Evolutionary conservation across 2,113 vertebrate genomes (phyloP).

Genomic region (Nothobranchius kuhntae): DNA sequence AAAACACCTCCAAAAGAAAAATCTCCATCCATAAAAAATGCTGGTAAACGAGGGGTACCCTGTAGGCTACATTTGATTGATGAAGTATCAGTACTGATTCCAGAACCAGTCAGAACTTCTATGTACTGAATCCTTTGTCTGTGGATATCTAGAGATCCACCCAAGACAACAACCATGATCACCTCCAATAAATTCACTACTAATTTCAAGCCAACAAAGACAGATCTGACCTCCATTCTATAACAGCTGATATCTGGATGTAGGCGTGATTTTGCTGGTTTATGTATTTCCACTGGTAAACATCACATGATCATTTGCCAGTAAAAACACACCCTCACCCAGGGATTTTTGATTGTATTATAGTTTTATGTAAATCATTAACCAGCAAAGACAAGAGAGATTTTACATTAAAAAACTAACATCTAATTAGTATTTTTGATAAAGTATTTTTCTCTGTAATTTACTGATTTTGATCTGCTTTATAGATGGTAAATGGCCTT

Average conservation of each 20-base stretch:
- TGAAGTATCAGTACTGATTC: not conserved
- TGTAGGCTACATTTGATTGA: conserved; percentile 56
- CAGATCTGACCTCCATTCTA: conserved; percentile 8
- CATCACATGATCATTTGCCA: no score
- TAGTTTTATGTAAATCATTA: no score
- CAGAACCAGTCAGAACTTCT: not conserved
- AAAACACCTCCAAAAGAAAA: conserved; percentile 39
- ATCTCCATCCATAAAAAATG: conserved; percentile 65
- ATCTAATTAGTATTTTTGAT: no score
- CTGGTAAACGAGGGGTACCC: conserved; percentile 40
- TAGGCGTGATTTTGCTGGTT: not conserved
- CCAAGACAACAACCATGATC: conserved; percentile 15
- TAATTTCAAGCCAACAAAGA: not conserved
- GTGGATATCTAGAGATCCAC: not conserved
- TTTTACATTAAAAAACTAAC: no score
- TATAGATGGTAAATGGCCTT: no score
- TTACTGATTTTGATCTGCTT: no score
- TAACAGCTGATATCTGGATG: not conserved
- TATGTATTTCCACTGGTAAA: not conserved
- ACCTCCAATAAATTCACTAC: conserved; percentile 13
- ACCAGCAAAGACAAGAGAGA: no score
- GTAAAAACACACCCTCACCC: no score
- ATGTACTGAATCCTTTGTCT: conserved; percentile 1
- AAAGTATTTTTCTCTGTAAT: no score
- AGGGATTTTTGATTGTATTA: no score